Conservation (phyloP, 2,113 vertebrate species). For the Neolamprologus sp. region DNA sequence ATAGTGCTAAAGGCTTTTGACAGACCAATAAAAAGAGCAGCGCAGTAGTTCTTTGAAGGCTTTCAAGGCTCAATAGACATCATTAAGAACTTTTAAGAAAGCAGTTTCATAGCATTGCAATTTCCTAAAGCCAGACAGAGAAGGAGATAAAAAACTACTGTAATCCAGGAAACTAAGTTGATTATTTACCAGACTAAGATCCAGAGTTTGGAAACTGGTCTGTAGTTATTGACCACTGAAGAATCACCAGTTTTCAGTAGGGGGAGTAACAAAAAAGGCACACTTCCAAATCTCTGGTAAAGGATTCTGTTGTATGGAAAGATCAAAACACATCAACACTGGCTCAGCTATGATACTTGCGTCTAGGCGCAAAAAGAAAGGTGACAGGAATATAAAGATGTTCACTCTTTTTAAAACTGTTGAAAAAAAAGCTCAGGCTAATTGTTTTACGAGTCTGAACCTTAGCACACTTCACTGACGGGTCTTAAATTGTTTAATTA, state of each 20-base stretch:
- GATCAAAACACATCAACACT: accelerated
- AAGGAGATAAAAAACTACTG: background rate
- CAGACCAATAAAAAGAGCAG: background rate
- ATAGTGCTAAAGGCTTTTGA: background rate
- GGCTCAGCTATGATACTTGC: accelerated
- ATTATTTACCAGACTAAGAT: background rate
- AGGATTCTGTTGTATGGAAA: background rate
- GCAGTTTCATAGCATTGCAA: background rate
- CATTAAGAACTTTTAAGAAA: background rate
- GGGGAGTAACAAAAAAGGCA: background rate
- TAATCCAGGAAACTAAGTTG: background rate
- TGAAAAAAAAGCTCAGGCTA: background rate
- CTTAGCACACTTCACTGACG: background rate
- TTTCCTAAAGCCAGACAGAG: background rate
- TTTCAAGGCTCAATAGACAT: background rate
- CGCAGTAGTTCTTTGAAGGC: background rate
- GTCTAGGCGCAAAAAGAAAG: accelerated
- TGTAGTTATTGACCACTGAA: background rate
- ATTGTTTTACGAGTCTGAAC: background rate
- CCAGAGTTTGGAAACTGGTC: background rate
- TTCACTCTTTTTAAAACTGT: background rate
- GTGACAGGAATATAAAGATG: background rate
- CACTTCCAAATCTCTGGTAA: background rate
- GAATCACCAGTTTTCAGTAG: background rate
- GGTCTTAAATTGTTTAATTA: background rate